Percentiles rank a stretch among this genome's conserved stretches.
Conservation (phyloP, 23 tunicate species). For the Halocynthia roretzi region DNA sequence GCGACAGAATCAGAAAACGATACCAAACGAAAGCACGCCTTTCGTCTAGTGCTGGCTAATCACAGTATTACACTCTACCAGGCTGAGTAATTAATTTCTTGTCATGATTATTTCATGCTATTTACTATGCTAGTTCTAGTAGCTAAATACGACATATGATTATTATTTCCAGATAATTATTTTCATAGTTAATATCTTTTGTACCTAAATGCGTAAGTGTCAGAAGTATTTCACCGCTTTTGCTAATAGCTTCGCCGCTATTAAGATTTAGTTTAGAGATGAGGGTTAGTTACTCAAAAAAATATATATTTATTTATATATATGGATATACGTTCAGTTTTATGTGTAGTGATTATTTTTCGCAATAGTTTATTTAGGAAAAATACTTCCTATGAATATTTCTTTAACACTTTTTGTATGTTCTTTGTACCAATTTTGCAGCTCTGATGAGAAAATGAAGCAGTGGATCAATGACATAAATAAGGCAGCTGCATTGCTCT, state of each 20-base stretch:
- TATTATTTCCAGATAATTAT: too few relatives aligned
- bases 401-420: neutral
- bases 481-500: constrained; percentile 72
- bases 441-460: constrained; percentile 45
- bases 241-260: too few relatives aligned
- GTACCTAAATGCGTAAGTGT: too few relatives aligned
- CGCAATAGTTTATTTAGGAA: too few relatives aligned
- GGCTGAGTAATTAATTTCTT: constrained; percentile 31
- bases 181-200: too few relatives aligned
- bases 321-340: too few relatives aligned
- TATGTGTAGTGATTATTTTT: too few relatives aligned
- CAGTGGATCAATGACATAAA: constrained; percentile 63
- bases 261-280: too few relatives aligned
- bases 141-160: neutral
- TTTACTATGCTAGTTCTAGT: neutral
- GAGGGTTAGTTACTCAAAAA: too few relatives aligned
- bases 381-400: too few relatives aligned
- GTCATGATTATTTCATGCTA: neutral
- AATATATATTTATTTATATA: too few relatives aligned
- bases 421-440: constrained; percentile 2
- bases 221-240: too few relatives aligned
- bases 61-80: constrained; percentile 47
- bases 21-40: constrained; percentile 47
- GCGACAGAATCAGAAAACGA: constrained; percentile 39
- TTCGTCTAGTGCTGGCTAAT: constrained; percentile 47